phyloP scores from a whole-genome alignment of 2,888 invertebrate species.

The Acleris literana region DNA sequence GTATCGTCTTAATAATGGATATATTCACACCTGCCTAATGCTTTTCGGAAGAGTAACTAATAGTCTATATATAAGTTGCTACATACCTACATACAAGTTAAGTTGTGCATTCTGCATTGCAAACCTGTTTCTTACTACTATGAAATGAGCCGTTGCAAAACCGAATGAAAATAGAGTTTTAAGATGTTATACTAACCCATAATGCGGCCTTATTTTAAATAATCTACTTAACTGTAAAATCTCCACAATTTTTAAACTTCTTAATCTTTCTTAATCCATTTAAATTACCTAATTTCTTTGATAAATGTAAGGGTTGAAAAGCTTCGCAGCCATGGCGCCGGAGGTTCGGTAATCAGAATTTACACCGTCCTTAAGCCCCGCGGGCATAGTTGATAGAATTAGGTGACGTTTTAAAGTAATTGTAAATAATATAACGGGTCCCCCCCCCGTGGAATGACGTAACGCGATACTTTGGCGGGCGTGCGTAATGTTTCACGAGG shows the following conservation, averaged over 20 bases:
- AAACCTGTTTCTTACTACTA: no score
- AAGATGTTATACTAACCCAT: not conserved
- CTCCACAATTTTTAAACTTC: not conserved
- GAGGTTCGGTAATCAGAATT: conserved; percentile 12
- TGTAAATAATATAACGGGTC: conserved; percentile 19
- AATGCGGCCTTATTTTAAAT: not conserved
- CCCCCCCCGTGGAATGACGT: conserved; percentile 3
- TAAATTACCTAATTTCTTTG: conserved; percentile 12
- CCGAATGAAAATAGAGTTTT: no score
- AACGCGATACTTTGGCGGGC: conserved; percentile 3
- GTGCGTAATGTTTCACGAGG: conserved; percentile 9
- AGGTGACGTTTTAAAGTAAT: conserved; percentile 20
- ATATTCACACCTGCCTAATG: no score
- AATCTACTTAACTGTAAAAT: not conserved
- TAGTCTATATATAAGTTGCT: no score
- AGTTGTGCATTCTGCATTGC: no score
- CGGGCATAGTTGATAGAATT: conserved; percentile 15
- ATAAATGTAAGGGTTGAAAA: conserved; percentile 14
- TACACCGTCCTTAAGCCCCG: conserved; percentile 6
- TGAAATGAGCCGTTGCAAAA: no score
- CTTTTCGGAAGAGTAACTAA: no score
- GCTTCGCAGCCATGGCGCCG: not conserved
- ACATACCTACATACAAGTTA: no score
- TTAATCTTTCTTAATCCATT: conserved; percentile 9
- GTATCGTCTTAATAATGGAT: no score